phyloP scores from a whole-genome alignment of 2,888 invertebrate genomes.

The Corythucha ciliata region DNA sequence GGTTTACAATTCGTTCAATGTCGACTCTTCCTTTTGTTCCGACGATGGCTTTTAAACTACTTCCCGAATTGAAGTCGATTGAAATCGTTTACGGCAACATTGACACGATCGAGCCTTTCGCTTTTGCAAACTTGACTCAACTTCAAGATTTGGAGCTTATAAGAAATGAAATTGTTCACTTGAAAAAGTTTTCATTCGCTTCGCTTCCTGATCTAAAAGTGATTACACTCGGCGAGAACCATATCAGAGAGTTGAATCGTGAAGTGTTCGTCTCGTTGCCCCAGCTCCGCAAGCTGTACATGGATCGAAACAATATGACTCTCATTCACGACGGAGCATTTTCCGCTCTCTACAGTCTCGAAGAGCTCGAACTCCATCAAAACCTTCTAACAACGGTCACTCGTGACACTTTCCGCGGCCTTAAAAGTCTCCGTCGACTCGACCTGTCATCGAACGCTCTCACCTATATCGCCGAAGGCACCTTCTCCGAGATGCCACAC shows the following conservation, averaged over 20 bases:
- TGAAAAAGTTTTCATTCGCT: slow-evolving; percentile 62
- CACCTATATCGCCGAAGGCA: slow-evolving; percentile 66
- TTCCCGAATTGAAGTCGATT: slow-evolving; percentile 56
- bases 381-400: slow-evolving; percentile 67
- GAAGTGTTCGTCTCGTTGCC: slow-evolving; percentile 66
- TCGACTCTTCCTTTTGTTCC: slow-evolving; percentile 62
- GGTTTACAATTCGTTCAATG: slow-evolving; percentile 60
- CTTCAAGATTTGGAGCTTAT: slow-evolving; percentile 57
- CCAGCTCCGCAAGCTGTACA: slow-evolving; percentile 58
- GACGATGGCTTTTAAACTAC: slow-evolving; percentile 55
- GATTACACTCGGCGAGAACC: slow-evolving; percentile 65
- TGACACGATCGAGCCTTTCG: slow-evolving; percentile 56
- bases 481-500: slow-evolving; percentile 68
- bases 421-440: slow-evolving; percentile 61
- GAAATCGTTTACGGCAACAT: slow-evolving; percentile 65
- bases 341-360: slow-evolving; percentile 59
- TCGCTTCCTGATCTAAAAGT: slow-evolving; percentile 59
- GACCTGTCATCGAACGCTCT: slow-evolving; percentile 66
- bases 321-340: slow-evolving; percentile 77
- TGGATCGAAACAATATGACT: slow-evolving; percentile 79
- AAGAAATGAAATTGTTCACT: slow-evolving; percentile 57
- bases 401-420: slow-evolving; percentile 62
- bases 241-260: slow-evolving; percentile 60
- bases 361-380: slow-evolving; percentile 69
- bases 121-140: slow-evolving; percentile 63